A percentile compares a stretch with the other conserved stretches of the same genome.
These are phyloP conservation scores for Gnathonemus longibarbis DNA, from an alignment of 2,113 vertebrate species.

Conservation along the genomic window DNA sequence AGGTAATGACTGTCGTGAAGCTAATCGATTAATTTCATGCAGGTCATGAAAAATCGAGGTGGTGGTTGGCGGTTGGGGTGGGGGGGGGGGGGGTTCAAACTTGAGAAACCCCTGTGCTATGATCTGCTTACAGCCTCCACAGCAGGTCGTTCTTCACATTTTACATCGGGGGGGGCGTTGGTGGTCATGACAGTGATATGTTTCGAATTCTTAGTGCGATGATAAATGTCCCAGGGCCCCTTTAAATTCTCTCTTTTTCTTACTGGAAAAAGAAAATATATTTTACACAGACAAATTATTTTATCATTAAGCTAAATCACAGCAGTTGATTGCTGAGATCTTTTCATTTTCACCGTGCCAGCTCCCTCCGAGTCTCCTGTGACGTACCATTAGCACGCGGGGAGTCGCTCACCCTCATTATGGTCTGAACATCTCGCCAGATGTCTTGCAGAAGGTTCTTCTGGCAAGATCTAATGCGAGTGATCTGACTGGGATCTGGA, in stretches of 20 bases:
- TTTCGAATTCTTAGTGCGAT: neutral
- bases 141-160: neutral
- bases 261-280: neutral
- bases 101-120: neutral
- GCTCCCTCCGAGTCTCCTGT: neutral
- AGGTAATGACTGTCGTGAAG: neutral
- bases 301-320: neutral
- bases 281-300: neutral
- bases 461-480: neutral
- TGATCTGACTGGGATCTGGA: neutral
- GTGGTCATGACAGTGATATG: neutral
- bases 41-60: neutral
- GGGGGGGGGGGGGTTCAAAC: neutral
- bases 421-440: neutral
- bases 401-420: neutral
- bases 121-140: neutral
- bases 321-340: neutral
- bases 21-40: neutral
- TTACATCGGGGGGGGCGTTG: neutral
- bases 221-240: neutral
- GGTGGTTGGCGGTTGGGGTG: neutral
- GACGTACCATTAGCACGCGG: neutral
- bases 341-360: neutral
- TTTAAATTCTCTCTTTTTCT: neutral
- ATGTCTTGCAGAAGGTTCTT: neutral